Base-by-base conservation (phyloP, 2,113 vertebrate genomes). In the Antennarius striatus region DNA sequence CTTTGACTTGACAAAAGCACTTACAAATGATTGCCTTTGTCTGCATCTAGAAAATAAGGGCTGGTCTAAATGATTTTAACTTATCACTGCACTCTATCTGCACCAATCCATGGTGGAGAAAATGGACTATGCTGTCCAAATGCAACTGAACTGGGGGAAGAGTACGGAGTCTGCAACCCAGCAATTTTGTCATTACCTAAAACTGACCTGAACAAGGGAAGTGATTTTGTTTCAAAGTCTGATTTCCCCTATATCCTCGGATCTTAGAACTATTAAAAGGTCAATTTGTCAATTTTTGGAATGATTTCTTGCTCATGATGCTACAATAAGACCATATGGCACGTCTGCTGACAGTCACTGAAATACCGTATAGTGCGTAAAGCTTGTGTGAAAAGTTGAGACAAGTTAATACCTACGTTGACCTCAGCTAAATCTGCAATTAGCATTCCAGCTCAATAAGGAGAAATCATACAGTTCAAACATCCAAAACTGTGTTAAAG, bases 61-160 rank as follows among this genome's bases (percentile, higher is more conserved):
- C 1, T 48, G 0, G n/a, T 28, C 13, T 22, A 11, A 48, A 70
- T 60, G 29, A 43, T 0, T n/a, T 32, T 51, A 13, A 22, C 15
- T 22, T 75, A 82, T 88, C 75, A 50, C 7, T 12, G 75, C 80
- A 75, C 80, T 87, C 75, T 73, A 79, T 83, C 86, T 60, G 51
- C 0, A 14, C 13, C 28, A 12, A 0, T 39, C 14, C 61, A 66
- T 69, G 32, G 48, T 57, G 50, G 52, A 12, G 39, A 42, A 54
- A 62, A 71, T 40, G 9, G 40, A 56, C 68, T 10, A 75, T 36
- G 15, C 12, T n/a, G 13, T 12, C n/a, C 3, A 0, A 40, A 53
- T 63, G 32, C 15, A 40, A 52, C 29, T 63, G 5, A 65, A 39
- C 39, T 57, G 42, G 15, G 51, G 40, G 0, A 2, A 53, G 11